Conservation (phyloP, 2,888 invertebrate species). For the Drosophila cracens region DNA sequence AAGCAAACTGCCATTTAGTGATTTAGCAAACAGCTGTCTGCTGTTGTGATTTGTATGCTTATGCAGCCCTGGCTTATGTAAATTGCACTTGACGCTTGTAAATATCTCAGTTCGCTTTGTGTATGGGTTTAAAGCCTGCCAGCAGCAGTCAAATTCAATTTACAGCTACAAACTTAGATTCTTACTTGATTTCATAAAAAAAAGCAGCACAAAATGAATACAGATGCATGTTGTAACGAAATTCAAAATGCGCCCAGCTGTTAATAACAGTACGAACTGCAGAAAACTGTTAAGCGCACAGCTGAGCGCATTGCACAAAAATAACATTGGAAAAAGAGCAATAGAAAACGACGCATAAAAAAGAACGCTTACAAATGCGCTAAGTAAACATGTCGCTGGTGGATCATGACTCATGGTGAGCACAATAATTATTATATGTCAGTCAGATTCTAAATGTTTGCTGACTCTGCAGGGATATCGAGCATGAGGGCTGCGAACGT, state of each 20-base stretch:
- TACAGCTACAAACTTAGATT: neutral
- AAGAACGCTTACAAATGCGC: constrained; percentile 36
- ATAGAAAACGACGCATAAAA: constrained; percentile 28
- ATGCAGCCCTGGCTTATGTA: neutral
- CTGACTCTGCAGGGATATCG: constrained; percentile 86
- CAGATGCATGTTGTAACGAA: no score
- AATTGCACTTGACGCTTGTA: neutral
- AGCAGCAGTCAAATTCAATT: neutral
- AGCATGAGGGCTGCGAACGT: constrained; percentile 89
- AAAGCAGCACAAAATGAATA: neutral
- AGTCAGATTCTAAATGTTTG: neutral
- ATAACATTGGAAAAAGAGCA: constrained; percentile 10
- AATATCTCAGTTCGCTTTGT: no score
- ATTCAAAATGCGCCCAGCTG: neutral
- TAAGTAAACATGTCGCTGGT: constrained; percentile 81
- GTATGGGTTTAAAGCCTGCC: neutral
- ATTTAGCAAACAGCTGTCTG: constrained; percentile 2
- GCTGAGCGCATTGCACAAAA: constrained; percentile 26
- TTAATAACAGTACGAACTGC: neutral
- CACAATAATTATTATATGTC: neutral
- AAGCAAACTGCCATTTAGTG: neutral
- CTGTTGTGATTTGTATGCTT: neutral
- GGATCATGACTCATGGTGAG: constrained; percentile 84
- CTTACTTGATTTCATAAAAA: neutral
- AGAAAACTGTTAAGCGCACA: constrained; percentile 33